Conservation (phyloP, 2,113 vertebrate species). For the Genyomyrus donnyi region DNA sequence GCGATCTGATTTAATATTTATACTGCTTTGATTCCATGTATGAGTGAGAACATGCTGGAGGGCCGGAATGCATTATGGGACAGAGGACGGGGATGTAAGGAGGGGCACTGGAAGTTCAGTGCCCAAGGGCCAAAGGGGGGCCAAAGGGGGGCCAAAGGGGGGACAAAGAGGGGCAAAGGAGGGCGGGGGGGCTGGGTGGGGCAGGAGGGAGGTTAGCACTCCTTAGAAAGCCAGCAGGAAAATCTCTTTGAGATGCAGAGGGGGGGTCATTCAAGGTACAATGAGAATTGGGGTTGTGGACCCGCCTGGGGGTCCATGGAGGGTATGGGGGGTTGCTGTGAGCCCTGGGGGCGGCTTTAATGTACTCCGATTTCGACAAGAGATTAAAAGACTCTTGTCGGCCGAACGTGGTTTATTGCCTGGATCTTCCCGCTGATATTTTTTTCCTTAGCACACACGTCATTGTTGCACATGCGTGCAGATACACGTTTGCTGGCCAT, state of each 20-base stretch:
- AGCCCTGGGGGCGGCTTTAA: slow-evolving; percentile 36
- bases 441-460: background rate
- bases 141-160: background rate
- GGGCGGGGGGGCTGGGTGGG: slow-evolving; percentile 1
- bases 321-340: slow-evolving; percentile 29
- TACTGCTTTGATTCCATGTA: background rate
- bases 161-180: background rate
- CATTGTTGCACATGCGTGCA: background rate
- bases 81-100: background rate
- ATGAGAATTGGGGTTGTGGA: slow-evolving; percentile 26
- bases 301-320: slow-evolving; percentile 27
- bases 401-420: slow-evolving; percentile 33
- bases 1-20: background rate
- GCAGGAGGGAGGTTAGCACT: slow-evolving; percentile 23
- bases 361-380: slow-evolving; percentile 40
- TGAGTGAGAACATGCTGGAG: background rate
- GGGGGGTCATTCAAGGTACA: slow-evolving; percentile 37
- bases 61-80: background rate
- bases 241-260: slow-evolving; percentile 39
- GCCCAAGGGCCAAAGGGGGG: background rate
- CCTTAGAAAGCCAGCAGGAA: slow-evolving; percentile 23
- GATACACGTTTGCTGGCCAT: background rate
- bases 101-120: background rate
- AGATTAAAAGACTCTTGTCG: slow-evolving; percentile 39
- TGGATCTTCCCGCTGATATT: slow-evolving; percentile 29